Evolutionary conservation across 1,140 invertebrate species (phyloP).

Genomic region (Theocolax elegans): DNA sequence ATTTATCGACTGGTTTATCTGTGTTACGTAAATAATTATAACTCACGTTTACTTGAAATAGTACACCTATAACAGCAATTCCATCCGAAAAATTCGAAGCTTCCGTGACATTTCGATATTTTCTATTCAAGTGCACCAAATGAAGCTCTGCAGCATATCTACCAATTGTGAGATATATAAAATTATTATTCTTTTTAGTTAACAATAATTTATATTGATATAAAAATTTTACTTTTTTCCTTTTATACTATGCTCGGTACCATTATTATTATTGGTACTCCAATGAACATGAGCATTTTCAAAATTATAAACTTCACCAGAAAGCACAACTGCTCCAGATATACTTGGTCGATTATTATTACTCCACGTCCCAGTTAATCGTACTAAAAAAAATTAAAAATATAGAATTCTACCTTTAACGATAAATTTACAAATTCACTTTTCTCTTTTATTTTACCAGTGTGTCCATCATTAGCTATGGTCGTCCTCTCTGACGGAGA

Average conservation of each 20-base stretch:
- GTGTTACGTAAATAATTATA: neutral
- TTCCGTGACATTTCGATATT: neutral
- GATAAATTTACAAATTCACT: no score
- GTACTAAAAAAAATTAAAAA: constrained; percentile 6
- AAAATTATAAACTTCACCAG: no score
- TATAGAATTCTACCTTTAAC: neutral
- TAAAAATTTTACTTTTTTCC: constrained; percentile 1
- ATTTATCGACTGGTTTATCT: no score
- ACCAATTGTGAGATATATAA: no score
- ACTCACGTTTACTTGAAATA: neutral
- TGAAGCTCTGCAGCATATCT: constrained; percentile 15
- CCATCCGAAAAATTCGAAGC: neutral
- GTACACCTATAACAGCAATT: neutral
- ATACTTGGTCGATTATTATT: no score
- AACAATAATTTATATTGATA: neutral
- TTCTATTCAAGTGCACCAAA: constrained; percentile 5
- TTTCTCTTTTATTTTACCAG: neutral
- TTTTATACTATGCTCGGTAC: constrained; percentile 12
- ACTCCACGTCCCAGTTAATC: no score
- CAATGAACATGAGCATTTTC: constrained; percentile 4
- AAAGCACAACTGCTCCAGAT: no score
- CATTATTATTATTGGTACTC: neutral
- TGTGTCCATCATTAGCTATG: constrained; percentile 2
- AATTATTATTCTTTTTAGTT: neutral
- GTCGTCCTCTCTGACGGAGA: neutral